A percentile compares a stretch with the other conserved stretches of the same genome.
Conservation (phyloP, 2,888 invertebrate genomes). For the Salticus scenicus region DNA sequence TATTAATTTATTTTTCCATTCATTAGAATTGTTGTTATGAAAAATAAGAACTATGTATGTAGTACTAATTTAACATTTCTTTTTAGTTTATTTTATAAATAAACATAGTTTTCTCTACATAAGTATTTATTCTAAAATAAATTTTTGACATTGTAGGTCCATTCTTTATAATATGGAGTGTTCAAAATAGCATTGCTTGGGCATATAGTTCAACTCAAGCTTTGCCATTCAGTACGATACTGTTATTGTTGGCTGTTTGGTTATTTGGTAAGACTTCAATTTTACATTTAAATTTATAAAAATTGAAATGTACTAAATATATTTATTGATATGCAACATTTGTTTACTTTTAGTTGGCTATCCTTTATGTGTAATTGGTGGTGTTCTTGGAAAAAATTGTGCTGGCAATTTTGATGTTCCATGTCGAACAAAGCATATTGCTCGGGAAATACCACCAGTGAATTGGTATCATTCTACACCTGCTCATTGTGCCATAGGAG, state of each 20-base stretch:
- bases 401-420: conserved; percentile 77
- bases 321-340: not conserved
- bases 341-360: conserved; percentile 76
- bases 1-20: too few species aligned
- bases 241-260: conserved; percentile 77
- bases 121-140: too few species aligned
- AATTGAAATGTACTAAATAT: too few species aligned
- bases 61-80: too few species aligned
- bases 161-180: conserved; percentile 78
- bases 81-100: too few species aligned
- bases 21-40: too few species aligned
- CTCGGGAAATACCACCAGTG: conserved; percentile 77
- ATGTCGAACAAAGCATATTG: conserved; percentile 78
- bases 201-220: conserved; percentile 78
- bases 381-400: conserved; percentile 78
- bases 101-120: too few species aligned
- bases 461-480: conserved; percentile 77
- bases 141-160: conserved; percentile 75
- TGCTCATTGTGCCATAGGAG: conserved; percentile 78
- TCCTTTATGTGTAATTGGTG: conserved; percentile 78
- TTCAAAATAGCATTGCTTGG: conserved; percentile 78
- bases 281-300: too few species aligned
- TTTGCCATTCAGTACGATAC: conserved; percentile 77
- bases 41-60: too few species aligned
- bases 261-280: conserved; percentile 72